phyloP scores from a whole-genome alignment of 2,888 invertebrate genomes.

The Stegophylla sp. region DNA sequence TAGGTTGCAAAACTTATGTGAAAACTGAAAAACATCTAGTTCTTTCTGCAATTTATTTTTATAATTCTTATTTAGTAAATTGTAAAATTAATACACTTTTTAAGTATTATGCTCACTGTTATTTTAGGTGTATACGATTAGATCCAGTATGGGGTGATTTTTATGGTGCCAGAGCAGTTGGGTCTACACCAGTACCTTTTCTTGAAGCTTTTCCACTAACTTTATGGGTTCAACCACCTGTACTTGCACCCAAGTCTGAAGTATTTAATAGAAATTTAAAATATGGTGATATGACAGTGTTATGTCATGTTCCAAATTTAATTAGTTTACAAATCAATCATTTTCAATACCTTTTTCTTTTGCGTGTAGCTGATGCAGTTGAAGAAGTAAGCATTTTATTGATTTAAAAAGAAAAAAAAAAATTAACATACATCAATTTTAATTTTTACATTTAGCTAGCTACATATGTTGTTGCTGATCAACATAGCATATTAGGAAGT shows the following conservation, averaged over 20 bases:
- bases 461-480: constrained; percentile 80
- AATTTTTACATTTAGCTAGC: constrained; percentile 66
- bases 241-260: constrained; percentile 29
- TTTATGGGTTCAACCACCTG: constrained; percentile 73
- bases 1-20: too few relatives aligned
- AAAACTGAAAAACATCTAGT: too few relatives aligned
- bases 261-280: constrained; percentile 30
- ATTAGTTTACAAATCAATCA: constrained; percentile 91
- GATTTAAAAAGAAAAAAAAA: background rate
- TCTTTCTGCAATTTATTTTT: too few relatives aligned
- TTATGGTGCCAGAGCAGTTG: constrained; percentile 79
- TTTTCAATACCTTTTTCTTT: constrained; percentile 87
- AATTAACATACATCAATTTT: constrained; percentile 19
- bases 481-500: constrained; percentile 66
- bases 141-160: constrained; percentile 96
- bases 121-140: constrained; percentile 73
- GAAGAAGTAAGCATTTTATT: constrained; percentile 68
- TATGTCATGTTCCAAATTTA: constrained; percentile 82
- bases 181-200: constrained; percentile 78
- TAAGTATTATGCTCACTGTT: too few relatives aligned
- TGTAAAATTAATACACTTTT: too few relatives aligned
- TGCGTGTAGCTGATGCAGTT: constrained; percentile 82
- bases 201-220: constrained; percentile 87
- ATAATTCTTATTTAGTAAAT: too few relatives aligned
- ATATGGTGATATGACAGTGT: constrained; percentile 73